Evolutionary conservation across 2,113 vertebrate species (phyloP).

Genomic region (Myodes glareolus): DNA sequence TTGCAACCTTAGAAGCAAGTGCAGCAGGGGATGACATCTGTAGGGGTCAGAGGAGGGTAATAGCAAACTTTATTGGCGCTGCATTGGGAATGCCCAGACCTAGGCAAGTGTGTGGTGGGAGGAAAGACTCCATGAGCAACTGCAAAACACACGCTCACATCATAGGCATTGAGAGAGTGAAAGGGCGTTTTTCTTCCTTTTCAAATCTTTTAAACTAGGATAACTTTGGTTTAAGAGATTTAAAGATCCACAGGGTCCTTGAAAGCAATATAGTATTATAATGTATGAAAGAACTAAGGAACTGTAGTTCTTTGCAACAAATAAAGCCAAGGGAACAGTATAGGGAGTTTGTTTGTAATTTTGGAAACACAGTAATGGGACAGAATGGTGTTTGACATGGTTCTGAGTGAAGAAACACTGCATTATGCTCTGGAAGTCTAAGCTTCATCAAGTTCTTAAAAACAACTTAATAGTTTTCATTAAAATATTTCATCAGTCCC

Average conservation of each 20-base stretch:
- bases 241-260: neutral
- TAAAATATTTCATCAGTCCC: slow-evolving; percentile 51
- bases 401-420: slow-evolving; percentile 2
- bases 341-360: slow-evolving; percentile 19
- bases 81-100: neutral
- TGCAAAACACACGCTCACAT: neutral
- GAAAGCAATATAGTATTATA: neutral
- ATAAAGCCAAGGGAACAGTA: neutral
- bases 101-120: neutral
- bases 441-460: slow-evolving; percentile 61
- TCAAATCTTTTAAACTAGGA: slow-evolving; percentile 17
- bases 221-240: slow-evolving; percentile 29
- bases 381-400: neutral
- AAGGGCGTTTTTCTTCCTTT: neutral
- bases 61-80: neutral
- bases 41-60: neutral
- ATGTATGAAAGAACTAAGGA: slow-evolving; percentile 11
- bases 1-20: neutral
- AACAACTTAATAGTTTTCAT: slow-evolving; percentile 11
- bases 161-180: neutral
- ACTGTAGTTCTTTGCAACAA: neutral
- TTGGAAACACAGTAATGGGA: neutral
- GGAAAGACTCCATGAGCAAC: neutral
- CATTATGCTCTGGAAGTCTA: slow-evolving; percentile 45
- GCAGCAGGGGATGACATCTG: neutral